Conservation (phyloP, 2,888 invertebrate genomes). For the Acanthosepion lycidas region DNA sequence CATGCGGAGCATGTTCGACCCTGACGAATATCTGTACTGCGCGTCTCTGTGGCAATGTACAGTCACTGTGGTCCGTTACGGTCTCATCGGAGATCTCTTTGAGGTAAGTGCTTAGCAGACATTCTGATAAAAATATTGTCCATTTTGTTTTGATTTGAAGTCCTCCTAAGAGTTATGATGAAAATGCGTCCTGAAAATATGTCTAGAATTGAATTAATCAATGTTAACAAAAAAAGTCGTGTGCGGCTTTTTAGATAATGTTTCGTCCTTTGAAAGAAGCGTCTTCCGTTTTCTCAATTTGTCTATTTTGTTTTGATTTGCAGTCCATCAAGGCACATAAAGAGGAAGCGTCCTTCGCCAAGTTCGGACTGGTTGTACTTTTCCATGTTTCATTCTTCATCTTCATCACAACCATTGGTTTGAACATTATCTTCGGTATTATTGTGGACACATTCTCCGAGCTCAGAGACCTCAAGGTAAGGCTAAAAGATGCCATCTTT, state of each 20-base stretch:
- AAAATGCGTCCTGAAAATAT: no score
- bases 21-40: conserved; percentile 71
- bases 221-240: no score
- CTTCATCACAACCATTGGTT: conserved; percentile 75
- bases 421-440: conserved; percentile 76
- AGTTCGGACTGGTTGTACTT: conserved; percentile 71
- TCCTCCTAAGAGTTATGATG: no score
- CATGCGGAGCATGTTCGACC: conserved; percentile 73
- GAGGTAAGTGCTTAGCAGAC: conserved; percentile 64
- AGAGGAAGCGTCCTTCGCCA: conserved; percentile 68
- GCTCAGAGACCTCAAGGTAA: conserved; percentile 74
- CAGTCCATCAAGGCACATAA: conserved; percentile 66
- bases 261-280: no score
- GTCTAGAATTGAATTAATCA: no score
- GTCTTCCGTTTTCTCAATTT: background rate
- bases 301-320: background rate
- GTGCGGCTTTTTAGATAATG: no score
- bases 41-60: conserved; percentile 74
- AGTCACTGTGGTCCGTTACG: conserved; percentile 73
- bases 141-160: no score
- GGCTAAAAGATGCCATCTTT: background rate
- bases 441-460: conserved; percentile 76
- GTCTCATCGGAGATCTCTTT: conserved; percentile 73
- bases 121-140: no score
- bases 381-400: conserved; percentile 75